These are phyloP conservation scores for Shargacucullia verbasci DNA, from an alignment of 2,888 invertebrate genomes.

Conservation along the genomic window DNA sequence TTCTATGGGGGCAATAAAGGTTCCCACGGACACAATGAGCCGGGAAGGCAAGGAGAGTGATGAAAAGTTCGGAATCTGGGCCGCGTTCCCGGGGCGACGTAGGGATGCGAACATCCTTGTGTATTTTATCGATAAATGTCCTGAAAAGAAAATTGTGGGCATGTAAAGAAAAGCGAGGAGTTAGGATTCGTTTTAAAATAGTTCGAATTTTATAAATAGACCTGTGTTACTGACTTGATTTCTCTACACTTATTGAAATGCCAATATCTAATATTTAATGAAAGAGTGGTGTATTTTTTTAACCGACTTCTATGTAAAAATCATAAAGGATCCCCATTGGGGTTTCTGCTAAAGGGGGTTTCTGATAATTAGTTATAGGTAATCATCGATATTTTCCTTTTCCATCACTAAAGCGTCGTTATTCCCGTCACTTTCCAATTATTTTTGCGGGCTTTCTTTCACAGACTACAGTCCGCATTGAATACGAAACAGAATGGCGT, in stretches of 20 bases:
- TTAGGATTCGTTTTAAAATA: constrained; percentile 9
- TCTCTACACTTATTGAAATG: not conserved
- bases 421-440: constrained; percentile 87
- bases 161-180: constrained; percentile 3
- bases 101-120: constrained; percentile 67
- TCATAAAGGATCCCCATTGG: no score
- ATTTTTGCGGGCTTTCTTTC: constrained; percentile 86
- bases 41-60: constrained; percentile 84
- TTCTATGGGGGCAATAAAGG: constrained; percentile 88
- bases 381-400: constrained; percentile 25
- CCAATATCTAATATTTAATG: no score
- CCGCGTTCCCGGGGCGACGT: constrained; percentile 78
- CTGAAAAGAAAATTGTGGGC: constrained; percentile 42
- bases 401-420: constrained; percentile 63
- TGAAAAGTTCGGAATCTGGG: constrained; percentile 88
- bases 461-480: constrained; percentile 78
- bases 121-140: constrained; percentile 60
- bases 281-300: no score
- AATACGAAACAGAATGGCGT: constrained; percentile 78
- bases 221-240: constrained; percentile 5
- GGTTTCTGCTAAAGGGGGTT: no score
- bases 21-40: constrained; percentile 87
- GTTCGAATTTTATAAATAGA: constrained; percentile 8
- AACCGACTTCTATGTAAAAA: no score
- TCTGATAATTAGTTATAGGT: constrained; percentile 30